Evolutionary conservation across 2,888 invertebrate species (phyloP), one percentile per base, ranked within the genome.

Genomic region (Noctuana brunneofusca): DNA sequence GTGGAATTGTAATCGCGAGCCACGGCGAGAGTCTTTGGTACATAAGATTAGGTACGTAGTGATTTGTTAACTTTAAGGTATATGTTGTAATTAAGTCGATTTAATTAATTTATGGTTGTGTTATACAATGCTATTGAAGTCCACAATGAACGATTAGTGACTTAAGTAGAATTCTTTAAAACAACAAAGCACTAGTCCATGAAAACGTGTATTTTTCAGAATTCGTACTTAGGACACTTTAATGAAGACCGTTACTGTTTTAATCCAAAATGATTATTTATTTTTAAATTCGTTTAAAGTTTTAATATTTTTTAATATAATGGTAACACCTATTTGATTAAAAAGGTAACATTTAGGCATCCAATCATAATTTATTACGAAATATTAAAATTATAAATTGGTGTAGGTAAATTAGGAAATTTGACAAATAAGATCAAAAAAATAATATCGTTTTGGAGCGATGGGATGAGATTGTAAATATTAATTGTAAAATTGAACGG

Each of bases 401-500:
- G 24, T 58, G 38, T 48, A 27, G 27, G 27, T 38, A 62, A 46
- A 35, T 38, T 65, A 54, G 70, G 38, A 71, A 71, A 70, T 65
- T 16, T 9, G 43, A 20, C 20, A 59, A 18, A 9, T 43, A 59
- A 53, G 22, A 46, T 53, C 38, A 32, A 27, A 43, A 12, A 16
- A 43, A 55, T 11, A 48, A 12, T 20, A 46, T 72, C 54, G 65
- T 68, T 66, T 66, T 65, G 64, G 66, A 11, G 22, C 3, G 18
- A 43, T 27, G 43, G 41, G 16, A 59, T 30, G 74, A 72, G 67
- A 68, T 64, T 76, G 75, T 75, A 87, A 81, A 87, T 87, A 79
- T 81, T 27, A 83, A 81, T 70, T 79, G 79, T 83, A 80, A 74
- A 75, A 72, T 68, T 71, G 27, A 67, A 68, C 66, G 68, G 68